A percentile compares a stretch with the other conserved stretches of the same genome.
phyloP scores from a whole-genome alignment of 2,113 vertebrate genomes.

The Cynopterus brachyotis region DNA sequence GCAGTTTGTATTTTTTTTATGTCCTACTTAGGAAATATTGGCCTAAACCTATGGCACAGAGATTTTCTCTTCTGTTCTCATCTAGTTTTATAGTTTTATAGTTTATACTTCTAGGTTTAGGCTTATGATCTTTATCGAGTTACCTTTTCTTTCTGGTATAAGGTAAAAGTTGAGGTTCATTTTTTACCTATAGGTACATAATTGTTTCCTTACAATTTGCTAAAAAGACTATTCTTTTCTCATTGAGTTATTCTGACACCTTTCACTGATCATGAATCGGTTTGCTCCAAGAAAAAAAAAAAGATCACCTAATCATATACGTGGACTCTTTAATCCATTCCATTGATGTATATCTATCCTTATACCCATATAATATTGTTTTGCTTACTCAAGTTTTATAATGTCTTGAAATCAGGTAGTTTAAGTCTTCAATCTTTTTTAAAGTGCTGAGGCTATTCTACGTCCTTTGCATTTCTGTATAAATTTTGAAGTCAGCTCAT shows the following conservation, averaged over 20 bases:
- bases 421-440: background rate
- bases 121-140: background rate
- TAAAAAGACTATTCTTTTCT: background rate
- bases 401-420: background rate
- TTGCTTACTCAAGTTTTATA: background rate
- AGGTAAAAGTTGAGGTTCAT: background rate
- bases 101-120: background rate
- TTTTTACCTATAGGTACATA: background rate
- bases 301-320: background rate
- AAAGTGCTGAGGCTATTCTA: background rate
- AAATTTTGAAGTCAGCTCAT: background rate
- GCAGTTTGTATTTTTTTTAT: background rate
- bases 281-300: too few species aligned
- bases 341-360: background rate
- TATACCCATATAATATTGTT: background rate
- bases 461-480: background rate
- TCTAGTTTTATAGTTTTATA: background rate
- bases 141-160: background rate
- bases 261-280: background rate
- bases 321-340: background rate
- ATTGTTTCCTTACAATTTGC: background rate
- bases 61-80: background rate
- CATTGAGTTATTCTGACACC: background rate
- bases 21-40: background rate
- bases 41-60: background rate